Base-by-base conservation (phyloP, 2,888 invertebrate genomes). In the Heteropelma amictum region DNA sequence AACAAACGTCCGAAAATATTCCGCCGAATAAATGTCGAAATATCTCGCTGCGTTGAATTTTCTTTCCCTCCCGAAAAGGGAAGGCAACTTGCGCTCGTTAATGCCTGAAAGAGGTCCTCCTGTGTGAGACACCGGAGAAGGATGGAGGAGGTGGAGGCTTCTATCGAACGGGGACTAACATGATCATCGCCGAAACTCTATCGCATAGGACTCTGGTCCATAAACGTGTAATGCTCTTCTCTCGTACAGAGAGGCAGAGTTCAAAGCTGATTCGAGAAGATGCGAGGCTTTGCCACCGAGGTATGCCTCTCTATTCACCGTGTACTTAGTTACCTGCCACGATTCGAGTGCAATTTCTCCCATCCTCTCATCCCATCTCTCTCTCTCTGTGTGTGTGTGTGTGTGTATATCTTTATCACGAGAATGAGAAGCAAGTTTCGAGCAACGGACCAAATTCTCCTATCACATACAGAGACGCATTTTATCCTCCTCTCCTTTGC, bases 191-290 rank as follows among this genome's bases (percentile, higher is more conserved):
- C 28, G 53, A 64, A 64, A 64, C 53, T 64, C 40, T 28, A 10
- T 19, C 53, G 17, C 28, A 17, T n/a, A n/a, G n/a, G n/a, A n/a
- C n/a, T n/a, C n/a, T n/a, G n/a, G n/a, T n/a, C n/a, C n/a, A n/a
- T n/a, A 10, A 42, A 40, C 21, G 21, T 53, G 40, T 53, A 3
- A 3, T 53, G 42, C 4, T n/a, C 40, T 42, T 28, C 30, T 53
- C 26, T 28, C 30, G 21, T 26, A 38, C 10, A 1, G 14, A 26
- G 40, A 17, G 49, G 51, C 49, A 26, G 64, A 64, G 40, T 53
- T 64, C 64, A 64, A 64, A 64, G 64, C 64, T 53, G 28, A 42
- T 64, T 42, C 53, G n/a, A 40, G 28, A 40, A 19, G 42, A 42
- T 42, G 42, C 40, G n/a, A n/a, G n/a, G n/a, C n/a, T n/a, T n/a